Percentiles rank a stretch among this genome's conserved stretches.
These are phyloP conservation scores for Pluvialis apricaria DNA, from an alignment of 2,113 vertebrate species.

Conservation along the genomic window DNA sequence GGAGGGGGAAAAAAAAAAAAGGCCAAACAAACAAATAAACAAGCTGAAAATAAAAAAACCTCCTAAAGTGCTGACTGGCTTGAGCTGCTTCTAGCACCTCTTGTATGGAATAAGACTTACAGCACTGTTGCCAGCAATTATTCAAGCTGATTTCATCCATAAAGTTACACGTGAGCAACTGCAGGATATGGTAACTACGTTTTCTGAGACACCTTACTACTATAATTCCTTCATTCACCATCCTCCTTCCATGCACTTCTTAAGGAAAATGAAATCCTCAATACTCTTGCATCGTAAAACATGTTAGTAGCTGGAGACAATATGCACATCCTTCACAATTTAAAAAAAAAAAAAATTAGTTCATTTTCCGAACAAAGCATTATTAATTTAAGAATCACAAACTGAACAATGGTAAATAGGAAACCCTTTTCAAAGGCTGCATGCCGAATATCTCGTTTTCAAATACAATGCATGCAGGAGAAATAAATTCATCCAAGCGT, in stretches of 20 bases:
- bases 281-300: slow-evolving; percentile 50
- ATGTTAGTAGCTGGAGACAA: slow-evolving; percentile 58
- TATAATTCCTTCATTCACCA: slow-evolving; percentile 38
- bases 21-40: neutral
- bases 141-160: slow-evolving; percentile 57
- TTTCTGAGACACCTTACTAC: slow-evolving; percentile 38
- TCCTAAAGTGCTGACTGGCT: slow-evolving; percentile 77
- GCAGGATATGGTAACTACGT: neutral
- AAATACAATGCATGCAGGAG: slow-evolving; percentile 73
- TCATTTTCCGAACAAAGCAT: slow-evolving; percentile 55
- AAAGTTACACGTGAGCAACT: slow-evolving; percentile 49
- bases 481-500: slow-evolving; percentile 60
- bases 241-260: slow-evolving; percentile 11
- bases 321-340: slow-evolving; percentile 53
- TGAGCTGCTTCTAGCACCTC: slow-evolving; percentile 73
- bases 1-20: accelerated
- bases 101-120: slow-evolving; percentile 58
- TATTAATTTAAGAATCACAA: slow-evolving; percentile 68
- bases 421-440: slow-evolving; percentile 61
- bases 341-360: slow-evolving; percentile 28
- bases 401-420: slow-evolving; percentile 66
- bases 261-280: slow-evolving; percentile 43
- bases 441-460: slow-evolving; percentile 67
- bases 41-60: neutral
- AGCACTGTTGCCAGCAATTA: slow-evolving; percentile 58